phyloP scores from a whole-genome alignment of 1,140 invertebrate genomes.

The Papilio polyxenes region DNA sequence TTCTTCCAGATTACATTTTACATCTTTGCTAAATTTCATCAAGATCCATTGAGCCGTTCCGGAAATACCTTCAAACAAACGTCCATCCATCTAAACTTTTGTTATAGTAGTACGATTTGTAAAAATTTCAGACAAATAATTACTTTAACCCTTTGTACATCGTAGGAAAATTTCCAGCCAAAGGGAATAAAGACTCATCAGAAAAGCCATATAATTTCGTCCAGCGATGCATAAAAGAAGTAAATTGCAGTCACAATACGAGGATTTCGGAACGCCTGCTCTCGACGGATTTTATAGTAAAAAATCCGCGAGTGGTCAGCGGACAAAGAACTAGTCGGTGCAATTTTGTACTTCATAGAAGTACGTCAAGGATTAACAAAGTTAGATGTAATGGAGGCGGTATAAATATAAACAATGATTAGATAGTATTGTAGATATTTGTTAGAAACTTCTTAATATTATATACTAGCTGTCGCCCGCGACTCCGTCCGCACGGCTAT shows the following conservation, averaged over 20 bases:
- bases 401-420: slow-evolving; percentile 1
- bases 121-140: background rate
- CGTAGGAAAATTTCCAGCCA: background rate
- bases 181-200: slow-evolving; percentile 34
- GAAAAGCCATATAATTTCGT: background rate
- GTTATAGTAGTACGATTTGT: no score
- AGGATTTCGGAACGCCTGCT: slow-evolving; percentile 43
- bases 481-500: no score
- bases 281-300: slow-evolving; percentile 70
- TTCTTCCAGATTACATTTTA: no score
- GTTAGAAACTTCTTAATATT: no score
- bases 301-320: slow-evolving; percentile 70
- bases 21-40: no score
- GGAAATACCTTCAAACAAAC: no score
- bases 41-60: no score
- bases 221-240: slow-evolving; percentile 38
- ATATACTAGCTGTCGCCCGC: no score
- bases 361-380: slow-evolving; percentile 51
- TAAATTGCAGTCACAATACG: slow-evolving; percentile 60
- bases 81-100: no score
- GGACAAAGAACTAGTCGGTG: slow-evolving; percentile 71
- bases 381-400: slow-evolving; percentile 39
- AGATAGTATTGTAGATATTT: background rate
- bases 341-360: slow-evolving; percentile 77
- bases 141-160: background rate